Percentiles rank a stretch among this genome's conserved stretches.
Evolutionary conservation across 2,797 vertebrate species (phyloP).

Genomic region (Menidia menidia): DNA sequence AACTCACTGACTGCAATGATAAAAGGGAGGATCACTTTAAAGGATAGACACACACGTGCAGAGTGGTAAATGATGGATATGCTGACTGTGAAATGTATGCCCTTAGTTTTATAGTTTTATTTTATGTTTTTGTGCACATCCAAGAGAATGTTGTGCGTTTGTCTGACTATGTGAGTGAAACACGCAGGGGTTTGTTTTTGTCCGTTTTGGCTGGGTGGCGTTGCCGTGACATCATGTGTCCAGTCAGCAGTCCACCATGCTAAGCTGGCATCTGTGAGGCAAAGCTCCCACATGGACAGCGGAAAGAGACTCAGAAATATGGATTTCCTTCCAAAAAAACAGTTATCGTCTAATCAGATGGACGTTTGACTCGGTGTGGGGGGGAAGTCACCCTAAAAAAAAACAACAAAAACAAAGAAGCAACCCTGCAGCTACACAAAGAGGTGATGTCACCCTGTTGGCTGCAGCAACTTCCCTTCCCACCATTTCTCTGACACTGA

Average conservation of each 20-base stretch:
- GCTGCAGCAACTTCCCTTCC: constrained; percentile 11
- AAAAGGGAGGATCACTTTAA: too few relatives aligned
- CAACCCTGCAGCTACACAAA: constrained; percentile 23
- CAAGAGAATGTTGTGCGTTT: neutral
- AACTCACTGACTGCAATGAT: too few relatives aligned
- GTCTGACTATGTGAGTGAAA: neutral
- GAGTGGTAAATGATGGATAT: too few relatives aligned
- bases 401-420: neutral
- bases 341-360: constrained; percentile 11
- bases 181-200: neutral
- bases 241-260: constrained; percentile 66
- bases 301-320: constrained; percentile 9
- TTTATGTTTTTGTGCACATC: neutral
- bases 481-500: neutral
- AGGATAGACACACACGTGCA: too few relatives aligned
- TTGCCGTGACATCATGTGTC: constrained; percentile 42
- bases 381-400: constrained; percentile 9
- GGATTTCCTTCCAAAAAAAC: neutral
- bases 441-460: constrained; percentile 47
- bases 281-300: constrained; percentile 17
- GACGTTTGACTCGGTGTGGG: constrained; percentile 13
- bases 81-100: too few relatives aligned
- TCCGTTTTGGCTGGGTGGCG: constrained; percentile 34
- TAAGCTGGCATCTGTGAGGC: constrained; percentile 64
- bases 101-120: neutral